Conservation (phyloP, 2,797 vertebrate genomes). For the Rhynchonycteris naso region DNA sequence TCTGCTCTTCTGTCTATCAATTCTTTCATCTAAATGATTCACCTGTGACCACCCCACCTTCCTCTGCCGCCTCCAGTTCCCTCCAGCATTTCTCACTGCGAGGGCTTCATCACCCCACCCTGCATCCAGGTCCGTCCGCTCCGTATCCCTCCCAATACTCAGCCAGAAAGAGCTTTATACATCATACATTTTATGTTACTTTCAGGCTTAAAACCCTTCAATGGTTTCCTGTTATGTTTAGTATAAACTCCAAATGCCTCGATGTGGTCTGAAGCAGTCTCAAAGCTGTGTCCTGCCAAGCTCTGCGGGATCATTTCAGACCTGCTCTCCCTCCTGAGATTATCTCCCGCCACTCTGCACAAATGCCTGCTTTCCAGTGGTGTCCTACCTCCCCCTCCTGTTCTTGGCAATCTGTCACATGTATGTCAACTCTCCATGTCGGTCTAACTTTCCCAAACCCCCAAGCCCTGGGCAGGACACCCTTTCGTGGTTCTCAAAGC, state of each 20-base stretch:
- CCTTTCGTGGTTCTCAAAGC: not conserved
- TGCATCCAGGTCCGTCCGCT: too few species aligned
- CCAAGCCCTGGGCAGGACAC: not conserved
- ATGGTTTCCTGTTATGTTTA: not conserved
- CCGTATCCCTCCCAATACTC: not conserved
- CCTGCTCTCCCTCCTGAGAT: not conserved
- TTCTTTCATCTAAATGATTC: not conserved
- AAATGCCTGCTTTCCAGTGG: rapidly evolving
- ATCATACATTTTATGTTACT: not conserved
- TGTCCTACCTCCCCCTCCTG: rapidly evolving
- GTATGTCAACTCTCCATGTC: not conserved
- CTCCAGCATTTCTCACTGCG: not conserved
- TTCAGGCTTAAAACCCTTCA: not conserved
- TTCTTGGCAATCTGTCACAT: rapidly evolving
- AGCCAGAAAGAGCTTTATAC: not conserved
- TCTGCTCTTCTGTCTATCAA: too few species aligned
- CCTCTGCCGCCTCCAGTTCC: not conserved
- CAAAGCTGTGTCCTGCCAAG: not conserved
- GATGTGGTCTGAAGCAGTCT: not conserved
- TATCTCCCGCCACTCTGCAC: not conserved
- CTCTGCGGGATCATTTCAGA: too few species aligned
- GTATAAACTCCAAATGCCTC: not conserved
- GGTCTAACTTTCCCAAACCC: rapidly evolving
- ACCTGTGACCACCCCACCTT: rapidly evolving
- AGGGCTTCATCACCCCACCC: not conserved